These are phyloP conservation scores for Regulus satrapa DNA, from an alignment of 2,113 vertebrate species.

Conservation along the genomic window DNA sequence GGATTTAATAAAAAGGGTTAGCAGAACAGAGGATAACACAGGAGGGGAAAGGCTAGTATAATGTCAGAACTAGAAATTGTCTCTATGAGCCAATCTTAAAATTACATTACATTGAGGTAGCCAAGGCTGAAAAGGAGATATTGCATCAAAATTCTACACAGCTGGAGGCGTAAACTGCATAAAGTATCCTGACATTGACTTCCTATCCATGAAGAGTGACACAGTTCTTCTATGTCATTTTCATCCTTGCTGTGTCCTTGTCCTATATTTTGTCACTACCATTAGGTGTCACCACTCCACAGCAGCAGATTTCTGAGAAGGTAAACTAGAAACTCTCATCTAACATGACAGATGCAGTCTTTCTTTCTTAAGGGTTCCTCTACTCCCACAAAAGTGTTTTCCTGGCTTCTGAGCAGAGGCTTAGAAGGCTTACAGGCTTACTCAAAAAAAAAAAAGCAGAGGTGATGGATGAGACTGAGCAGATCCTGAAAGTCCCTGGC, in stretches of 20 bases:
- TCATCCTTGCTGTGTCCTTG: neutral
- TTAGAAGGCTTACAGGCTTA: no score
- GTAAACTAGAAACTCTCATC: neutral
- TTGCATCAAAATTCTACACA: neutral
- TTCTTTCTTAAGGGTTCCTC: neutral
- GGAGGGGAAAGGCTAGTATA: neutral
- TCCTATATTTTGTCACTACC: neutral
- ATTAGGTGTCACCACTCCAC: slow-evolving; percentile 29
- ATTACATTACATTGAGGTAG: neutral
- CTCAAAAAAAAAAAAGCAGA: no score
- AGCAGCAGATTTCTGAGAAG: neutral
- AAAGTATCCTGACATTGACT: neutral
- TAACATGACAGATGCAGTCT: neutral
- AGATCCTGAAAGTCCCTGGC: neutral
- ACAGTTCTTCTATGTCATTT: neutral
- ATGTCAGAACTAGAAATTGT: neutral
- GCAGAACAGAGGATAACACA: neutral
- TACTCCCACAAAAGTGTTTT: neutral
- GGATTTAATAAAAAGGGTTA: slow-evolving; percentile 29
- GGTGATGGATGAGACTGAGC: neutral
- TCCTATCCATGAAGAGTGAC: neutral
- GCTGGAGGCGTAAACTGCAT: neutral
- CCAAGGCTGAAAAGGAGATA: neutral
- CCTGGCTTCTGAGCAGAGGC: neutral
- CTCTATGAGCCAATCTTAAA: neutral